Conservation (phyloP, 2,113 vertebrate species). For the Pygoscelis antarcticus region DNA sequence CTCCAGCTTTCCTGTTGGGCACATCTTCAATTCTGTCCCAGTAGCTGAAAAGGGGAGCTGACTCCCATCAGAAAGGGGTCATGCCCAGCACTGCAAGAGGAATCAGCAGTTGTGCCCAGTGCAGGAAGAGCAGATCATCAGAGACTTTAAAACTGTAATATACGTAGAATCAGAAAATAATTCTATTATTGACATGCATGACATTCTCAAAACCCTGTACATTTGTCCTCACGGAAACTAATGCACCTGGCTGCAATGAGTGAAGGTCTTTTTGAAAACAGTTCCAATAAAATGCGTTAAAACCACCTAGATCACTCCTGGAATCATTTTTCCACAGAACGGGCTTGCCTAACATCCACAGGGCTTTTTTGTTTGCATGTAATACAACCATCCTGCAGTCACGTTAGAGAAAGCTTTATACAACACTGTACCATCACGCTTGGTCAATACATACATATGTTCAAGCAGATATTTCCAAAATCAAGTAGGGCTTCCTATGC, state of each 20-base stretch:
- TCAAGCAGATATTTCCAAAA: background rate
- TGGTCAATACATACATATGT: background rate
- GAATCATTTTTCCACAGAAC: background rate
- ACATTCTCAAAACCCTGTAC: background rate
- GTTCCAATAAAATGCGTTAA: background rate
- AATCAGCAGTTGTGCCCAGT: background rate
- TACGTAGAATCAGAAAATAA: background rate
- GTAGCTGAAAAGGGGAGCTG: background rate
- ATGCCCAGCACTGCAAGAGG: background rate
- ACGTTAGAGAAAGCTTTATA: background rate
- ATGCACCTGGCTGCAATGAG: background rate
- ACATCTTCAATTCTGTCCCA: conserved; percentile 21
- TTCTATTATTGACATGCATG: background rate
- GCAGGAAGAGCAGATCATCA: background rate
- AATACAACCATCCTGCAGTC: background rate
- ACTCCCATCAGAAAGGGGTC: background rate
- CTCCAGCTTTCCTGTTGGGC: conserved; percentile 10
- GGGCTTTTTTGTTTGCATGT: background rate
- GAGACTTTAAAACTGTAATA: background rate
- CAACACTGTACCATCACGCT: background rate
- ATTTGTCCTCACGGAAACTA: background rate
- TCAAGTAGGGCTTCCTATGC: background rate
- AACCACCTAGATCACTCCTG: background rate
- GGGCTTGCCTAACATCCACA: background rate
- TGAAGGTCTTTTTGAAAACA: background rate